Evolutionary conservation across 2,888 invertebrate species (phyloP), one percentile per base, ranked within the genome.

Genomic region (Drosophila basisetae): DNA sequence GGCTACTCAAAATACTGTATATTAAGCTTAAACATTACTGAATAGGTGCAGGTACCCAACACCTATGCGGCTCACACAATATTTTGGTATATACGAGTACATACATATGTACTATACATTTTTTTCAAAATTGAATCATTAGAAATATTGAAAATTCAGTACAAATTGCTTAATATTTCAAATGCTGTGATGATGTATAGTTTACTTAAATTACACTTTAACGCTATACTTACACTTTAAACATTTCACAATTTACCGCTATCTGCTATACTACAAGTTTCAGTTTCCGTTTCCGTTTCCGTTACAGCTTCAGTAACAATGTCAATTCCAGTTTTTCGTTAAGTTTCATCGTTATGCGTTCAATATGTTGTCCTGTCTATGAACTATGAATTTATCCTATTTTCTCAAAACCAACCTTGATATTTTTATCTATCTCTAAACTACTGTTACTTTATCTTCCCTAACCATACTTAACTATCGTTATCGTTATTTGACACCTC

Each of bases 391-490:
- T 41, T 30, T 65, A 52, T 33, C 25, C 56, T 9, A 22, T 28
- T 16, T n/a, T 39, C 58, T 58, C 58, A 37, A 35, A 30, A 18
- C 63, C 28, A 39, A 22, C 37, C 22, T 31, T 49, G 28, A 43
- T 61, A 53, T 59, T 11, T 61, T 43, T 52, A 53, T 52, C 18
- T 65, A 61, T 55, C 33, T 31, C 56, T 59, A 59, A 66, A 59
- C 30, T 16, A 31, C 31, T 47, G 22, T 47, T 47, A 47, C 53
- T 58, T n/a, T 60, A 63, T 52, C 52, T 59, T 49, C 31, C 49
- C 28, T 39, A 68, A 73, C 39, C 31, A 68, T 28, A 31, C 31
- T 47, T 68, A 76, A 52, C 67, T 74, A 62, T 73, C 53, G 54
- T 71, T 55, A 69, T 18, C 31, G 53, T 72, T 72, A 50, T 54